These are phyloP conservation scores for Nothocercus julius DNA, from an alignment of 2,113 vertebrate genomes.

Conservation along the genomic window DNA sequence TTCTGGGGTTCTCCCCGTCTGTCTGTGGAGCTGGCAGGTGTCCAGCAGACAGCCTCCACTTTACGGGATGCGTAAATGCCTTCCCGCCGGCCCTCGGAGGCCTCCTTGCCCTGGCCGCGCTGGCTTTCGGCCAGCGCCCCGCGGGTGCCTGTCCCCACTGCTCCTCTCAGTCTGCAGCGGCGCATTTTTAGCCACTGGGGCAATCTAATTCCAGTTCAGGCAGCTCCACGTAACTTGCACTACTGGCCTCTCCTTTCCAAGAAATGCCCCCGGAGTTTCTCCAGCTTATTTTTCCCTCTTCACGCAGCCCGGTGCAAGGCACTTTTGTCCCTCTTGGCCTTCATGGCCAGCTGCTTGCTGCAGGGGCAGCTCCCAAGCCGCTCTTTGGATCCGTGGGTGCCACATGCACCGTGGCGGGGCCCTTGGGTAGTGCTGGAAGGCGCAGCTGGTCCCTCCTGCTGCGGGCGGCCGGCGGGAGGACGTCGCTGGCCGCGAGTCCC, in stretches of 20 bases:
- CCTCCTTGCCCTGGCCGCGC: fast-evolving
- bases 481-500: not conserved
- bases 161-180: not conserved
- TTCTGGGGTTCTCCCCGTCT: not conserved
- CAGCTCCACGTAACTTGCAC: not conserved
- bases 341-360: not conserved
- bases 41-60: not conserved
- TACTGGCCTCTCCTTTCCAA: not conserved
- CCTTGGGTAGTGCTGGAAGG: fast-evolving
- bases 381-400: no score
- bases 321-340: not conserved
- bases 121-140: not conserved
- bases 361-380: not conserved
- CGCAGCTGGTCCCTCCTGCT: fast-evolving
- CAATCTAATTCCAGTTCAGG: not conserved
- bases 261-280: not conserved
- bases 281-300: not conserved
- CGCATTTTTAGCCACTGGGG: fast-evolving
- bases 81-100: not conserved
- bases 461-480: not conserved
- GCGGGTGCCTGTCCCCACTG: not conserved
- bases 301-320: not conserved
- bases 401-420: fast-evolving
- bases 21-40: not conserved
- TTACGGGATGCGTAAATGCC: not conserved